Evolutionary conservation across 2,797 vertebrate genomes (phyloP).

Genomic region (Hippopotamyrus pictus): DNA sequence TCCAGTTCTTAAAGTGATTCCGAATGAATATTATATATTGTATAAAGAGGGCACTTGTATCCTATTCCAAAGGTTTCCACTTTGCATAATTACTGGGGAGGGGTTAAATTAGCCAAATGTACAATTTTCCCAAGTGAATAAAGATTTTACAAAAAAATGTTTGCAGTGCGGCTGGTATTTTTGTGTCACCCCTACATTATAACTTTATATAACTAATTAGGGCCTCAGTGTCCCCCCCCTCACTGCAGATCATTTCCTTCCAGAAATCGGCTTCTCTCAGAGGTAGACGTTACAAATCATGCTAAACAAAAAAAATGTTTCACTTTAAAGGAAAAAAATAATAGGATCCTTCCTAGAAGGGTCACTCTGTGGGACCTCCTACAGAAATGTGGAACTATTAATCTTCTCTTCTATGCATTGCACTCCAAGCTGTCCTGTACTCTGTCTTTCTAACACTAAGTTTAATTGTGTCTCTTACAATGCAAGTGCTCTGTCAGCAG

Average conservation of each 20-base stretch:
- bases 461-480: background rate
- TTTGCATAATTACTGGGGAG: slow-evolving; percentile 54
- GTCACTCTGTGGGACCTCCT: background rate
- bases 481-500: background rate
- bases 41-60: slow-evolving; percentile 38
- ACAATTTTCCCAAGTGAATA: slow-evolving; percentile 47
- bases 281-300: background rate
- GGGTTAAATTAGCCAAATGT: slow-evolving; percentile 61
- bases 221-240: background rate
- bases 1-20: slow-evolving; percentile 22
- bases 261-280: background rate
- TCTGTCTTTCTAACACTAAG: background rate
- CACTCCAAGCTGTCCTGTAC: background rate
- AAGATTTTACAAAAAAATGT: slow-evolving; percentile 48
- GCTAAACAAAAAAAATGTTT: background rate
- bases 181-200: background rate
- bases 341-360: background rate
- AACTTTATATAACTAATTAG: background rate
- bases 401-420: background rate
- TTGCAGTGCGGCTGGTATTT: background rate
- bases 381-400: background rate
- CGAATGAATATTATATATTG: slow-evolving; percentile 13
- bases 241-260: background rate
- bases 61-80: slow-evolving; percentile 55
- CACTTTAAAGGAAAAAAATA: background rate